Base-by-base conservation (phyloP, 2,888 invertebrate species). In the Synanthedon vespiformis region DNA sequence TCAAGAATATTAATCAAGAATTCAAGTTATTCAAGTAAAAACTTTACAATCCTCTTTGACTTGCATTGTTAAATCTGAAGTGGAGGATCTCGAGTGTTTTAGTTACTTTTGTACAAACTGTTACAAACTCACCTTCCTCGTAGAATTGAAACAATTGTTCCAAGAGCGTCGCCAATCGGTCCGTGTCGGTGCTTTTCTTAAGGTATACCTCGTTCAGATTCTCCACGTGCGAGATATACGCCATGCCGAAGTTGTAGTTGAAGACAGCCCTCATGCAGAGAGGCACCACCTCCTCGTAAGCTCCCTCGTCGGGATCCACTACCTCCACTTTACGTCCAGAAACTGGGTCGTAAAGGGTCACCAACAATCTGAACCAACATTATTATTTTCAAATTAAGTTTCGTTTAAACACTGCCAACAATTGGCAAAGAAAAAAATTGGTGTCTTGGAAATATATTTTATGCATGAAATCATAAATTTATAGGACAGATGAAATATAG, bases 201-300 rank as follows among this genome's bases (percentile, higher is more conserved):
- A 93, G 75, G 72, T 90, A 94, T 40, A 94, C 71, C 57, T 89
- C 90, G 53, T 88, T 88, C 0, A 90, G 79, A 53, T 88, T 88
- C 51, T 89, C 88, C 0, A 89, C 80, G 64, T 91, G 89, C 0
- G 90, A 84, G 0, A 94, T 82, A 58, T 81, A 88, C 1, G 81
- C 78, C 22, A 91, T 89, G 8, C 89, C 86, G 49, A 92, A 89
- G 59, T 84, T 88, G 49, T 89, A 81, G 68, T 89, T 84, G 65
- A 90, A 76, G 5, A 94, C 89, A 0, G 93, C 90, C 64, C 90
- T 81, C 16, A 89, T 88, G 61, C 92, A 92, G 5, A 94, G 70
- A 40, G 88, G 86, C 0, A 76, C 67, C 0, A 90, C 86, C 34
- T 77, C 77, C 16, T 86, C 87, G 61, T 80, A 88, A 0, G 89